These are phyloP conservation scores for Ptilodon capucinus DNA, from an alignment of 2,888 invertebrate species.

Conservation along the genomic window DNA sequence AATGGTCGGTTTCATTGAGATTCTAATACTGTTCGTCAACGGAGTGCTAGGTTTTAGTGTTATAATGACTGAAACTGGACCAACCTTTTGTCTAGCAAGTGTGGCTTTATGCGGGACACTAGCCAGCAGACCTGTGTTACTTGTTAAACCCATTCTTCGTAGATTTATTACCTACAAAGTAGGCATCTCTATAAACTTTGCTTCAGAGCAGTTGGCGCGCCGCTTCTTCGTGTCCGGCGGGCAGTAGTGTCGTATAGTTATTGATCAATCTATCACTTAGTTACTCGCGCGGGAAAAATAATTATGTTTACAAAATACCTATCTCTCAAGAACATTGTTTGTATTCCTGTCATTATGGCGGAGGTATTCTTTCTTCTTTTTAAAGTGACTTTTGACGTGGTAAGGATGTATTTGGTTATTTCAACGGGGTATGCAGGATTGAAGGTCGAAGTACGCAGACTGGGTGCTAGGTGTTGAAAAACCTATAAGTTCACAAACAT, in stretches of 20 bases:
- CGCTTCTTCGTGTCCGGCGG: conserved; percentile 2
- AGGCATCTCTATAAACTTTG: conserved; percentile 6
- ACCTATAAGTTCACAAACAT: too few species aligned
- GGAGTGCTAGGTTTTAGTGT: conserved; percentile 4
- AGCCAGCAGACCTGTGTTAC: conserved; percentile 86
- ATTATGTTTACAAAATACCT: neutral
- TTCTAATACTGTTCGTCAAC: neutral
- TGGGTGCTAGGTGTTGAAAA: too few species aligned
- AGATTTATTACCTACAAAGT: too few species aligned
- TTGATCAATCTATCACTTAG: conserved; percentile 63
- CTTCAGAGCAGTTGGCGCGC: neutral
- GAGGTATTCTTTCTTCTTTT: neutral
- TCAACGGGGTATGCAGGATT: neutral
- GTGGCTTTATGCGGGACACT: conserved; percentile 76
- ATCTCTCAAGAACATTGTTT: neutral
- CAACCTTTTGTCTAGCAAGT: conserved; percentile 56
- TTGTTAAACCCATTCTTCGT: conserved; percentile 81
- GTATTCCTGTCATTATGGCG: neutral
- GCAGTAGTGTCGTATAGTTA: conserved; percentile 24
- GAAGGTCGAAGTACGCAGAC: neutral
- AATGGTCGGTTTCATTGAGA: neutral
- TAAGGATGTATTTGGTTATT: neutral
- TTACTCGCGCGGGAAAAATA: conserved; percentile 35
- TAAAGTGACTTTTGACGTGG: neutral
- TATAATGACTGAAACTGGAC: conserved; percentile 16